Conservation (phyloP, 2,113 vertebrate species). For the Donacobius atricapilla region DNA sequence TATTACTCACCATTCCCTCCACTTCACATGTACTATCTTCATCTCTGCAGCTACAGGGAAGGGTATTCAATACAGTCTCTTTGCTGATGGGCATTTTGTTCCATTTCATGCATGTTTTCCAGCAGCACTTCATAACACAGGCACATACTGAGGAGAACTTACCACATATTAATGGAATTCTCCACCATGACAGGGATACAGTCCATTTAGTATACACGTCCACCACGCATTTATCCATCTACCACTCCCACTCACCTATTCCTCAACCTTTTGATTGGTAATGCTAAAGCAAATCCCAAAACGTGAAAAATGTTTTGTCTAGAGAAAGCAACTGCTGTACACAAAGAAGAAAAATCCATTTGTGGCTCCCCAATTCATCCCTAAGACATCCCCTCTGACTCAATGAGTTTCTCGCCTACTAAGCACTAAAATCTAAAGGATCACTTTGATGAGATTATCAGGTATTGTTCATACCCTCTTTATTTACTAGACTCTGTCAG, state of each 20-base stretch:
- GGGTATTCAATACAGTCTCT: neutral
- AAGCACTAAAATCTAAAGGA: neutral
- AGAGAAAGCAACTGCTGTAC: neutral
- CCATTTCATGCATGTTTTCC: neutral
- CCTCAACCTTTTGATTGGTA: neutral
- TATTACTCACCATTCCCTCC: neutral
- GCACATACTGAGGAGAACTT: neutral
- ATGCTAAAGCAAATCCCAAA: neutral
- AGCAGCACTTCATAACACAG: neutral
- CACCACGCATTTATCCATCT: neutral
- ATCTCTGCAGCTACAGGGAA: neutral
- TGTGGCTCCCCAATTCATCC: neutral
- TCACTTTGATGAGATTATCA: neutral
- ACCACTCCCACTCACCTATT: neutral
- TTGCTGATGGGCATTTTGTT: neutral
- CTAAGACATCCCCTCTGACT: neutral
- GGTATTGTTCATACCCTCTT: neutral
- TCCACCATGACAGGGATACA: neutral
- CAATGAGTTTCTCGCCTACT: neutral
- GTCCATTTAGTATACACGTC: rapidly evolving
- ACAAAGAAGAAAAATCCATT: neutral
- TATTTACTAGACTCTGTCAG: neutral
- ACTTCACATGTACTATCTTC: neutral
- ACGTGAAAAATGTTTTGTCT: neutral
- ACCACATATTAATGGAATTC: neutral